Conservation (phyloP, 1,140 invertebrate genomes). For the Drosophila parabipectinata region DNA sequence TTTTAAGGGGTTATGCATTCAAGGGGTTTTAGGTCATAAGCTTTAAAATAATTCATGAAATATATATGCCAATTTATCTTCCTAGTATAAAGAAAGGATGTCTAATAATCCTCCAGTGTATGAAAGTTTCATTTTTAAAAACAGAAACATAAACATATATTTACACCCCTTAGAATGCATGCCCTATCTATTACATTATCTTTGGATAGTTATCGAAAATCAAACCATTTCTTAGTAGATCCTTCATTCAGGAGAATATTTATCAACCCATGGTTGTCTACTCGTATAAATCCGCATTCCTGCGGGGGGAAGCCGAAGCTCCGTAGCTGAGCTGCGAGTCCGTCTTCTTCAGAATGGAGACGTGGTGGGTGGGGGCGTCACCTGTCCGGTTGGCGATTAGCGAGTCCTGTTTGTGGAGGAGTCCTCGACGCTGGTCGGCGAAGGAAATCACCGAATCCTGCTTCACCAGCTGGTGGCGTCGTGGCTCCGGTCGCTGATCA, state of each 20-base stretch:
- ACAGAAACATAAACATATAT: neutral
- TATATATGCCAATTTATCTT: too few relatives aligned
- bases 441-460: constrained; percentile 84
- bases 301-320: constrained; percentile 63
- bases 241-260: constrained; percentile 17
- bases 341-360: constrained; percentile 83
- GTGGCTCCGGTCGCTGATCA: constrained; percentile 78
- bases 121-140: too few relatives aligned
- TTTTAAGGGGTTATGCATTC: neutral
- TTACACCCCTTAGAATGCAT: neutral
- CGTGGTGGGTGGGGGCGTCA: constrained; percentile 78
- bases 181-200: neutral
- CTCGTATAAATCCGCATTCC: constrained; percentile 77
- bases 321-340: constrained; percentile 77
- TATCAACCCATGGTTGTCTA: constrained; percentile 37
- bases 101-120: too few relatives aligned
- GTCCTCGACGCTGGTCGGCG: constrained; percentile 76
- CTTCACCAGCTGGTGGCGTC: constrained; percentile 80
- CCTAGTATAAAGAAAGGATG: too few relatives aligned
- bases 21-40: neutral
- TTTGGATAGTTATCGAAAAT: too few relatives aligned
- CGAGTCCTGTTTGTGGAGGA: constrained; percentile 81
- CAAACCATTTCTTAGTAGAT: constrained; percentile 7
- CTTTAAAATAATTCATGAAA: neutral
- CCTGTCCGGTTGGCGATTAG: constrained; percentile 72